Evolutionary conservation across 2,113 vertebrate species (phyloP), one percentile per base, ranked within the genome.

Genomic region (Leuciscus idus): DNA sequence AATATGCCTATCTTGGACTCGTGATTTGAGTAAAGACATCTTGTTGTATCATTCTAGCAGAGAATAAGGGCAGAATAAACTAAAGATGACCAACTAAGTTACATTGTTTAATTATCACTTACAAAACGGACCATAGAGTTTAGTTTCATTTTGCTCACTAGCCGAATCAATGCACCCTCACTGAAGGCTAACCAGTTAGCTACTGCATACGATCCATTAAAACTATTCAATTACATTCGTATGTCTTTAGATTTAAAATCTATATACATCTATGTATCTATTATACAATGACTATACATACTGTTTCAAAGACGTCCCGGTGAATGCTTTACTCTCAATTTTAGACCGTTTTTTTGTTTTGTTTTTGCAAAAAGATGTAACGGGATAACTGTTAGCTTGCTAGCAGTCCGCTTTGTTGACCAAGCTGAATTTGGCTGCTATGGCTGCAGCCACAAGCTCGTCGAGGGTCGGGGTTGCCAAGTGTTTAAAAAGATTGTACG

Each of bases 341-440:
- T 64, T 19, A 46, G 6, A 6, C 6, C 59, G 3, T 10, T 8
- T 43, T 8, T 43, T 43, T 9, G 36, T 43, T 43, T 43, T 43
- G 1, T 64, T 43, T 26, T 28, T 6, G 17, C 79, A 19, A 26
- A 64, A 15, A 39, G 3, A 4, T 5, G 13, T 66, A 48, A 30
- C 28, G 26, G 39, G n/a, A 43, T 66, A 61, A 52, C 30, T 0
- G 33, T 23, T 28, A 13, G 57, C 52, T 57, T 50, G 6, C n/a
- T 68, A 6, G 33, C 13, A n/a, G 8, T 39, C 57, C 75, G 57
- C 68, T 85, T 79, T 88, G 89, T 90, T 90, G 85, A 90, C 72
- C 36, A 64, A 46, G 66, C 57, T 48, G 28, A 66, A 52, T 68
- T 46, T 87, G 74, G 89, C 88, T 89, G 90, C 90, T 90, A 89